Base-by-base conservation (phyloP, 2,888 invertebrate genomes). In the Erpobdella octoculata region DNA sequence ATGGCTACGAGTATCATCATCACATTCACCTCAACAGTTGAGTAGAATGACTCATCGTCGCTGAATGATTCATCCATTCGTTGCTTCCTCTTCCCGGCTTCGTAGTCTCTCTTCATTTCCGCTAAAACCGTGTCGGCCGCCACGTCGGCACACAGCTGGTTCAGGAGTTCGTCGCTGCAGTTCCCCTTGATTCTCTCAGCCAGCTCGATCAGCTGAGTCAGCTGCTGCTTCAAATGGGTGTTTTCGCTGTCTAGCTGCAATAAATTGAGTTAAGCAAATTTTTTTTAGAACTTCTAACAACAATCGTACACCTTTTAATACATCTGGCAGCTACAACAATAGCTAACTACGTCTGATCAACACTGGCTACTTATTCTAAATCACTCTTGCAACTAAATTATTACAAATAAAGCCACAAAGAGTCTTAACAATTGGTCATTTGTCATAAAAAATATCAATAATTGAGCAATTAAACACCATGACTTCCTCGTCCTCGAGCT, bases 31-130 rank as follows among this genome's bases (percentile, higher is more conserved):
- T 95, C 96, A 80, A 93, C 89, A 0, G 96, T 96, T 1, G 95
- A 96, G 67, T 93, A 92, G 84, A 95, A 97, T 74, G 94, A 94
- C 82, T 96, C 96, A 61, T 79, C 78, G 70, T 83, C 82, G 72
- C 80, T 80, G 3, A 80, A 80, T 3, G 78, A 79, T 12, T 76
- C 78, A 48, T 78, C 73, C 2, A 28, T 15, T 18, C 64, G 31
- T 4, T 37, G 9, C 31, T 65, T 73, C 65, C 71, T 69, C 31
- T 72, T 65, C 25, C 71, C 53, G 21, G 66, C 70, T 48, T 73
- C 74, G 61, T 67, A 77, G 41, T 72, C 75, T 28, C 71, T 41
- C 64, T 76, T 74, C 76, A 77, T 75, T 72, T 77, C 76, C 21
- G 59, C 41, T 12, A 76, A 68, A 25, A 74, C 75, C 0, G 75